Evolutionary conservation across 2,797 vertebrate genomes (phyloP).

Genomic region (Esox masquinongy): DNA sequence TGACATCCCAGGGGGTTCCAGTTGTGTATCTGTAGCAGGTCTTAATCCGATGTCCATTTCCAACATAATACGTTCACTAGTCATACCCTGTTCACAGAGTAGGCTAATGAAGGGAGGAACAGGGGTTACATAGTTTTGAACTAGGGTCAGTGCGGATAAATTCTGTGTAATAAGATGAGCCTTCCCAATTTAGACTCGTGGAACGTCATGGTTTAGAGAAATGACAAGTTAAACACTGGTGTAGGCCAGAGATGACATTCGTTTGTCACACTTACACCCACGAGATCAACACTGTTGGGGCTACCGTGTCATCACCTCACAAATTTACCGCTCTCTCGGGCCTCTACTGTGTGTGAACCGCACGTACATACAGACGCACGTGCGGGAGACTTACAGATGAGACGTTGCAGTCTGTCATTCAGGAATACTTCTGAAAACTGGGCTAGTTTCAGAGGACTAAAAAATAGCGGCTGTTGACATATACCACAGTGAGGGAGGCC

Average conservation of each 20-base stretch:
- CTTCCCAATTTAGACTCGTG: neutral
- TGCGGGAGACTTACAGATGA: constrained; percentile 24
- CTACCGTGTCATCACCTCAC: neutral
- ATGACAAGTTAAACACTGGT: neutral
- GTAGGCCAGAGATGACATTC: neutral
- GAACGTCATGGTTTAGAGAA: neutral
- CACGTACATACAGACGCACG: constrained; percentile 28
- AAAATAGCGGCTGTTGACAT: neutral
- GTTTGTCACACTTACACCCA: neutral
- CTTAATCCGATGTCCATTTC: too few relatives aligned
- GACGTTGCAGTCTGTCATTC: constrained; percentile 19
- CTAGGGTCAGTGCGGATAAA: neutral
- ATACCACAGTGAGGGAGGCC: neutral
- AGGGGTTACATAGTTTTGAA: neutral
- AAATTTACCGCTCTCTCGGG: neutral
- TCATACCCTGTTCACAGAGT: too few relatives aligned
- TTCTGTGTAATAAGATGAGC: neutral
- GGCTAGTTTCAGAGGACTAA: neutral
- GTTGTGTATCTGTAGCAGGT: too few relatives aligned
- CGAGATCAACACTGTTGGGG: neutral
- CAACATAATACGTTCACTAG: too few relatives aligned
- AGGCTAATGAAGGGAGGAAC: neutral
- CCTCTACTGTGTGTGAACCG: neutral
- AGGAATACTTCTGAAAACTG: constrained; percentile 46
- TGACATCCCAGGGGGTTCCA: neutral